Conservation (phyloP, 2,113 vertebrate genomes). For the Zapornia atra region DNA sequence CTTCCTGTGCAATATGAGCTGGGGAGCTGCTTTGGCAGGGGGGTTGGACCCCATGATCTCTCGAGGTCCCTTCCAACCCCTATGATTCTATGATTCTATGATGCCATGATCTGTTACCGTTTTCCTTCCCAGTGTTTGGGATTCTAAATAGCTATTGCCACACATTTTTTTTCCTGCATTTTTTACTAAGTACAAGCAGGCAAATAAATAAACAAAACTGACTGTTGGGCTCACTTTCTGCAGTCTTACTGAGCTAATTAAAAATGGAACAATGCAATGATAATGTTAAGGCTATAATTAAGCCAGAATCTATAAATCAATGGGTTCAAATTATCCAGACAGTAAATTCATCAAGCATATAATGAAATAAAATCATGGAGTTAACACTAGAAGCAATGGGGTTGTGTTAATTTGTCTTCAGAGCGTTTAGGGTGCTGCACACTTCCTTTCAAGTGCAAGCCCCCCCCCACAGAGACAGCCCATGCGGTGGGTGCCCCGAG, state of each 20-base stretch:
- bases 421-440: not conserved
- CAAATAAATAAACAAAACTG: not conserved
- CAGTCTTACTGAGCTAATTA: not conserved
- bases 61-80: no score
- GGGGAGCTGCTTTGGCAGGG: no score
- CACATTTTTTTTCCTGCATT: not conserved
- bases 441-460: not conserved
- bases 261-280: not conserved
- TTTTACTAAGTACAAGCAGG: not conserved
- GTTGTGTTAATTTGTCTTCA: not conserved
- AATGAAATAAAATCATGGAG: not conserved
- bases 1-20: no score
- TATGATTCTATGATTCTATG: no score
- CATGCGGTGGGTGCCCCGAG: rapidly evolving
- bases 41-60: no score
- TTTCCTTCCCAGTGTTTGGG: not conserved
- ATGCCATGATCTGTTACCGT: not conserved
- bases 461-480: rapidly evolving
- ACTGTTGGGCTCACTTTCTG: not conserved
- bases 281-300: not conserved
- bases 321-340: not conserved
- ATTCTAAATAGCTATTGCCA: not conserved
- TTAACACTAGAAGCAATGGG: not conserved
- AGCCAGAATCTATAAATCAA: constrained; percentile 23
- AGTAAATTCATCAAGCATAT: not conserved